These are phyloP conservation scores for Sebastes trivittatus DNA, from an alignment of 2,797 vertebrate genomes.

Conservation along the genomic window DNA sequence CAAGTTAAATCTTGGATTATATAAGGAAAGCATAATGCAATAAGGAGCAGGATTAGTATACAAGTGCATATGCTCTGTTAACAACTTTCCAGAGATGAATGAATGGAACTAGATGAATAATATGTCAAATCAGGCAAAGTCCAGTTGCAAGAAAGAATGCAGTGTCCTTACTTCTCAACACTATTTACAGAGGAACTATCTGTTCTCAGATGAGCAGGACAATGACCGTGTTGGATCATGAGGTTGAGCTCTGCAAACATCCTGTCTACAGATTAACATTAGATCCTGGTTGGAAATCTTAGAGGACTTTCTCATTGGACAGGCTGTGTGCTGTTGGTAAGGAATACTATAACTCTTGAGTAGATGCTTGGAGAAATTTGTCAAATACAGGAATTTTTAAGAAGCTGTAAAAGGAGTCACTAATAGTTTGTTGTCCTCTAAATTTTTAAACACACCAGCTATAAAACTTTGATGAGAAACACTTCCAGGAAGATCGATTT, in stretches of 20 bases:
- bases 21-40: background rate
- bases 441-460: background rate
- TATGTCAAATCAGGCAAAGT: background rate
- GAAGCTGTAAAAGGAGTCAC: background rate
- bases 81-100: background rate
- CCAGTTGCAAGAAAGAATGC: background rate
- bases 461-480: background rate
- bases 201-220: background rate
- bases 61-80: background rate
- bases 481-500: background rate
- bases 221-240: constrained; percentile 28
- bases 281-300: constrained; percentile 6
- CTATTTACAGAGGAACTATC: background rate
- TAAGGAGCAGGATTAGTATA: background rate
- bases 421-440: background rate
- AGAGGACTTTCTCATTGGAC: background rate
- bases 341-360: background rate
- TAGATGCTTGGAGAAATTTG: background rate
- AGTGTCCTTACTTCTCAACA: background rate
- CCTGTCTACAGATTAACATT: constrained; percentile 8
- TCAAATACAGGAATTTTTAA: background rate
- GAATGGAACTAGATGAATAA: background rate
- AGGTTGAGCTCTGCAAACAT: constrained; percentile 49
- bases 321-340: background rate
- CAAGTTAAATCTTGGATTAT: background rate